Evolutionary conservation across 1,140 invertebrate species (phyloP), one percentile per base, ranked within the genome.

Genomic region (Drosophila insularis): DNA sequence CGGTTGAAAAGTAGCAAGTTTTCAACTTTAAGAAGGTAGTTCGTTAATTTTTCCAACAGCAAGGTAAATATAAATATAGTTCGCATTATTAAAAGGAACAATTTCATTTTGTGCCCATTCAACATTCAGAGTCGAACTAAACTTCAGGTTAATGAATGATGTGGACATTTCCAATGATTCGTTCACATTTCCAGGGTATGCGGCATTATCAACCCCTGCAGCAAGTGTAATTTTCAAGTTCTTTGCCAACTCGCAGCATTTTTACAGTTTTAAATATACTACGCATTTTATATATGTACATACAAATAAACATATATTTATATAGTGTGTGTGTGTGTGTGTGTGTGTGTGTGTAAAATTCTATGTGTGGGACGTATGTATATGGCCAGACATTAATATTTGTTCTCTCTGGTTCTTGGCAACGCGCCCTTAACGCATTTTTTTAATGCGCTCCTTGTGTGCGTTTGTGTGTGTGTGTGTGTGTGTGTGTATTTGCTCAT

Each of bases 381-480:
- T 74, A 63, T 80, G 66, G 60, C 74, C 78, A 90, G 87, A 90
- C 79, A 87, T 90, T 87, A 86, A 78, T 90, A 86, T 90, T 90
- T 89, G 81, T 74, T 81, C 73, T 71, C 65, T 62, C 55, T 67
- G 70, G 67, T 64, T 58, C 80, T 84, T 84, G 80, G 80, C 71
- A 75, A 85, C 85, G 81, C 68, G 75, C 79, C 79, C 86, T 86
- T 73, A 78, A 82, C 86, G 81, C 86, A 80, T 89, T 89, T 87
- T 50, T 87, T 87, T 78, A 78, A 78, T 87, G 70, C 76, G 69
- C 74, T 75, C 54, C 17, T 8, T 17, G 14, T 17, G 35, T 37
- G 35, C 11, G 62, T 69, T 40, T 72, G 54, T 65, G 63, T 59
- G 55, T 56, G 56, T 60, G 68, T 68, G 62, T 71, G 65, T 71